Conservation (phyloP, 2,888 invertebrate genomes). For the Sesia bembeciformis region DNA sequence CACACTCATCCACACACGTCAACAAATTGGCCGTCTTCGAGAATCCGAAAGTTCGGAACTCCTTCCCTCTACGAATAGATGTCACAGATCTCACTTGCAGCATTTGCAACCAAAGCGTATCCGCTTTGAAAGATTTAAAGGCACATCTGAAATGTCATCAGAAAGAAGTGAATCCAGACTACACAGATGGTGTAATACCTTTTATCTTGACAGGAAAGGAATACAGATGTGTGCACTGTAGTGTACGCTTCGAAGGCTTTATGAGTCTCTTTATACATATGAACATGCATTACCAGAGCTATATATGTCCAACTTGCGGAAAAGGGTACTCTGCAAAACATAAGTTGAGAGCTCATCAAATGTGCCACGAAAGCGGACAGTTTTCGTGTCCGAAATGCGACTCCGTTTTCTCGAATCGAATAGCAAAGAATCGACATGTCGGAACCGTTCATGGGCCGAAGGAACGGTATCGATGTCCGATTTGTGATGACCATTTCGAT, state of each 20-base stretch:
- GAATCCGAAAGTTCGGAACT: slow-evolving; percentile 26
- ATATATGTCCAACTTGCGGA: slow-evolving; percentile 57
- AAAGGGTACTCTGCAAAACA: slow-evolving; percentile 56
- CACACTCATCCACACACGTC: slow-evolving; percentile 27
- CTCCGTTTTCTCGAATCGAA: slow-evolving; percentile 36
- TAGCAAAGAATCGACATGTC: slow-evolving; percentile 30
- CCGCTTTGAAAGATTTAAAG: slow-evolving; percentile 27
- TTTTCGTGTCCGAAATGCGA: slow-evolving; percentile 56
- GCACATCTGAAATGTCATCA: slow-evolving; percentile 32
- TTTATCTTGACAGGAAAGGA: slow-evolving; percentile 35
- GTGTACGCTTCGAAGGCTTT: slow-evolving; percentile 24
- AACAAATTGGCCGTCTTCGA: slow-evolving; percentile 33
- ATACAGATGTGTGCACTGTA: slow-evolving; percentile 37
- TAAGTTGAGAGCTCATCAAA: slow-evolving; percentile 49
- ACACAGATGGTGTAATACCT: slow-evolving; percentile 40
- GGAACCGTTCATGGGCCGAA: slow-evolving; percentile 30
- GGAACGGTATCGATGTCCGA: slow-evolving; percentile 39
- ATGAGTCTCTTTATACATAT: slow-evolving; percentile 45
- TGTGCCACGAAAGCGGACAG: slow-evolving; percentile 41
- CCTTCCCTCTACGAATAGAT: slow-evolving; percentile 45
- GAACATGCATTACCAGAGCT: slow-evolving; percentile 57
- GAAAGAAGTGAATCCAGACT: slow-evolving; percentile 19
- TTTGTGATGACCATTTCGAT: slow-evolving; percentile 34
- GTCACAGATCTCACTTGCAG: slow-evolving; percentile 35
- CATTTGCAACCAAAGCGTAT: slow-evolving; percentile 22